These are phyloP conservation scores for Cecidostiba fungosa DNA, from an alignment of 2,888 invertebrate genomes.

Conservation along the genomic window DNA sequence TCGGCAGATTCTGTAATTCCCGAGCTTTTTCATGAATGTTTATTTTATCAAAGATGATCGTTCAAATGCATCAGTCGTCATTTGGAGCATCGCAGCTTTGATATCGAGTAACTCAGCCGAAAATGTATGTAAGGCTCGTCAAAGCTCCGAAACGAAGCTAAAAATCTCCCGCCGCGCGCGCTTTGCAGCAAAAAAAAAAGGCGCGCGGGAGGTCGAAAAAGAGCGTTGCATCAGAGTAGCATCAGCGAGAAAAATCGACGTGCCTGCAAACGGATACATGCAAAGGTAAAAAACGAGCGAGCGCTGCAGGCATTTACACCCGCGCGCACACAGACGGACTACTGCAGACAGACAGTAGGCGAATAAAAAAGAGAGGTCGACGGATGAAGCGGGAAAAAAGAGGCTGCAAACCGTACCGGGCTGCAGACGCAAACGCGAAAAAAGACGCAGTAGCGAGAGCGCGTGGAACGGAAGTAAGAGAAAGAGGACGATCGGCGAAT, in stretches of 20 bases:
- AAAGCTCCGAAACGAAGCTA: background rate
- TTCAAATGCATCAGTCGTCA: too few species aligned
- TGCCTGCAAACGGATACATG: slow-evolving; percentile 29
- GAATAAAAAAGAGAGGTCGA: slow-evolving; percentile 36
- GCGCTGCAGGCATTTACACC: background rate
- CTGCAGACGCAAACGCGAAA: slow-evolving; percentile 36
- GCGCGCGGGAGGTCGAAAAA: background rate
- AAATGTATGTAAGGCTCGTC: too few species aligned
- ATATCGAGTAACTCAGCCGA: background rate
- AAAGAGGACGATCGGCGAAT: slow-evolving; percentile 50
- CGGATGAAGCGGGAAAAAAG: slow-evolving; percentile 25
- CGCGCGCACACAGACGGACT: background rate
- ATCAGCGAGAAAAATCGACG: slow-evolving; percentile 36
- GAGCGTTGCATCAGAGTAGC: background rate
- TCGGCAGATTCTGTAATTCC: too few species aligned
- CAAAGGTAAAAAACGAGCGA: background rate
- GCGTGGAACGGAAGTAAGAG: slow-evolving; percentile 9
- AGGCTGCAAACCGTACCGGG: too few species aligned
- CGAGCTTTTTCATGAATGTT: too few species aligned
- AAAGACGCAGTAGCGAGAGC: slow-evolving; percentile 39
- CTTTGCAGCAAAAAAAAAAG: background rate
- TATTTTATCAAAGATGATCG: too few species aligned
- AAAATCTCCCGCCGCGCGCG: slow-evolving; percentile 7
- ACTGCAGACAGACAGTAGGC: slow-evolving; percentile 20
- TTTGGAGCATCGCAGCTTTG: too few species aligned